Conservation (phyloP, 2,888 invertebrate species). For the Cosmopolites sordidus region DNA sequence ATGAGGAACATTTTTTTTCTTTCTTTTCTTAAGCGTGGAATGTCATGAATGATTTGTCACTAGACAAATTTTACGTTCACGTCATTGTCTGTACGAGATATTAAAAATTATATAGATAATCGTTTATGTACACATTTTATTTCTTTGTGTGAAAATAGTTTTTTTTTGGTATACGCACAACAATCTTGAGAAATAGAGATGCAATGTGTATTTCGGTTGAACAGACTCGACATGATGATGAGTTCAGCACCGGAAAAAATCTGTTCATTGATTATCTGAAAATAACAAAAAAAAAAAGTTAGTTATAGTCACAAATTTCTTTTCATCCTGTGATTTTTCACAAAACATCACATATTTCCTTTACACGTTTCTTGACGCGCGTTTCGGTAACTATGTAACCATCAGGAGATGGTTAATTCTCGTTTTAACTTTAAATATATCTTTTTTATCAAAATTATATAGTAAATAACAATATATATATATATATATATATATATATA, state of each 20-base stretch:
- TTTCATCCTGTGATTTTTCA: too few relatives aligned
- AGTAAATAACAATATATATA: too few relatives aligned
- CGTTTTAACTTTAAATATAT: too few relatives aligned
- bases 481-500: not conserved
- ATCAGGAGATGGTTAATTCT: too few relatives aligned
- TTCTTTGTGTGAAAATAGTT: slow-evolving; percentile 17
- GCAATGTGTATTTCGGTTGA: not conserved
- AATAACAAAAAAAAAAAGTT: slow-evolving; percentile 1
- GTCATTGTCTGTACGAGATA: not conserved
- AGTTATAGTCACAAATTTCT: too few relatives aligned
- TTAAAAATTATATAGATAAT: not conserved
- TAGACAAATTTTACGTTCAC: too few relatives aligned
- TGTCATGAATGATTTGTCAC: too few relatives aligned
- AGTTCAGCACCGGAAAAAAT: not conserved
- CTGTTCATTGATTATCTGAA: slow-evolving; percentile 2
- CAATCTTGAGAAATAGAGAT: not conserved
- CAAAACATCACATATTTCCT: too few relatives aligned
- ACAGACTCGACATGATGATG: not conserved
- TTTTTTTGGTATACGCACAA: slow-evolving; percentile 2
- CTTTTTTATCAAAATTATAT: too few relatives aligned
- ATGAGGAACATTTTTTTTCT: slow-evolving; percentile 23
- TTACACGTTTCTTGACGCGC: too few relatives aligned
- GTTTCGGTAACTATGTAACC: too few relatives aligned
- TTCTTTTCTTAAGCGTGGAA: slow-evolving; percentile 20
- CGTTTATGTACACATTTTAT: slow-evolving; percentile 7